Conservation (phyloP, 2,888 invertebrate genomes). For the Deilephila porcellus region DNA sequence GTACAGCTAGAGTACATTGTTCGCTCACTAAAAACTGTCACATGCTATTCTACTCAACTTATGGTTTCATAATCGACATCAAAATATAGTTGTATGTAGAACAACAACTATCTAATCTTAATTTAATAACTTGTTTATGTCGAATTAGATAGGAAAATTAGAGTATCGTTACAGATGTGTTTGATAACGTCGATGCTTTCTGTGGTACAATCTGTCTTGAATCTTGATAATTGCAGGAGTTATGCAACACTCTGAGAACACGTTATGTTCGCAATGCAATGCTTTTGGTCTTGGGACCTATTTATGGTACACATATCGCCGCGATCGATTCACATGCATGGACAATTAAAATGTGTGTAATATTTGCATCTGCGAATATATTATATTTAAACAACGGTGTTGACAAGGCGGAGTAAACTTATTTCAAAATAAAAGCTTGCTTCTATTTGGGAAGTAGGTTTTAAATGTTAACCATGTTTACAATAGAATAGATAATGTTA, state of each 20-base stretch:
- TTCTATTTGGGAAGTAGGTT: too few relatives aligned
- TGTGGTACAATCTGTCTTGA: slow-evolving; percentile 1
- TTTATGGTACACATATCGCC: background rate
- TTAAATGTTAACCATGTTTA: too few relatives aligned
- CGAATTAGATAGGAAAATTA: slow-evolving; percentile 2
- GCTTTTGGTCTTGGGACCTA: background rate
- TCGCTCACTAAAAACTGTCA: slow-evolving; percentile 11
- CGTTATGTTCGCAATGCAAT: background rate
- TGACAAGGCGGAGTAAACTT: too few relatives aligned
- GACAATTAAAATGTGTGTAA: background rate
- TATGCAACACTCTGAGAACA: slow-evolving; percentile 6
- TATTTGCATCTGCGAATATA: too few relatives aligned
- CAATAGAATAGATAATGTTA: too few relatives aligned
- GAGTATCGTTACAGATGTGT: slow-evolving; percentile 4
- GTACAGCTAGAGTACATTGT: slow-evolving; percentile 28
- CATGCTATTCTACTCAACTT: background rate
- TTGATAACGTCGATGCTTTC: slow-evolving; percentile 9
- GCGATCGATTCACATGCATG: background rate
- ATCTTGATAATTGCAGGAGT: background rate
- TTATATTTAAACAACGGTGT: too few relatives aligned
- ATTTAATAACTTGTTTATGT: slow-evolving; percentile 10
- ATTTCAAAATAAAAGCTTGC: too few relatives aligned
- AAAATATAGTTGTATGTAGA: background rate
- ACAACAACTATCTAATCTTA: slow-evolving; percentile 6
- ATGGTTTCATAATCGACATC: slow-evolving; percentile 13